Evolutionary conservation across 2,113 vertebrate species (phyloP), one percentile per base, ranked within the genome.

Genomic region (Actenoides lindsayi): DNA sequence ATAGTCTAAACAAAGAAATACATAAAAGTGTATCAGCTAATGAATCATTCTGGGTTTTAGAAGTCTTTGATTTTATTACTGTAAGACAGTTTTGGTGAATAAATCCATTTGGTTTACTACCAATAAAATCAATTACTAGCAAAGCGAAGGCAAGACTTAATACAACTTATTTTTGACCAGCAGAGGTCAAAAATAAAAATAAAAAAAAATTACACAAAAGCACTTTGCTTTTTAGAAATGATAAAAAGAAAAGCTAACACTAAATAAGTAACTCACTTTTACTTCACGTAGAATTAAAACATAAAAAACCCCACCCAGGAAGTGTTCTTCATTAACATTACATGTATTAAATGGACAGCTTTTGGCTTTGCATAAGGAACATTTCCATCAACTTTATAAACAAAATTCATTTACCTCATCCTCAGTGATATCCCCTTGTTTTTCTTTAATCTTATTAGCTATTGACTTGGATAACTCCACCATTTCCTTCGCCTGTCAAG

Each of bases 381-480:
- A 33, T 67, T 67, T 70, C 5, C n/a, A 17, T 54, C 68, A 63
- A 78, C 69, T 71, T 56, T 59, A 64, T 69, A 91, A 91, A 30
- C 31, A 64, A 59, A 60, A 83, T 30, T 23, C 11, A 94, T 93
- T 97, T 96, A 99, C 99, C 99, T 99, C 99, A 95, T 99, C 99
- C 97, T 99, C 99, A 75, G 99, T 99, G 97, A 99, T 99, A 94
- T 99, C 99, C 69, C 99, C 99, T 95, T 99, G 99, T 89, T 99
- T 99, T 92, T 99, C 99, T 98, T 99, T 99, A 93, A 99, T 99
- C 97, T 99, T 99, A 97, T 98, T 99, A 83, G 99, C 99, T 89
- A 99, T 99, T 80, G 99, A 99, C 97, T 98, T 99, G 65, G 99
- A 99, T 92, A 99, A 96, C 76, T 99, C 99, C 92, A 99, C 99